Conservation (phyloP, 2,113 vertebrate genomes). For the Hippolais icterina region DNA sequence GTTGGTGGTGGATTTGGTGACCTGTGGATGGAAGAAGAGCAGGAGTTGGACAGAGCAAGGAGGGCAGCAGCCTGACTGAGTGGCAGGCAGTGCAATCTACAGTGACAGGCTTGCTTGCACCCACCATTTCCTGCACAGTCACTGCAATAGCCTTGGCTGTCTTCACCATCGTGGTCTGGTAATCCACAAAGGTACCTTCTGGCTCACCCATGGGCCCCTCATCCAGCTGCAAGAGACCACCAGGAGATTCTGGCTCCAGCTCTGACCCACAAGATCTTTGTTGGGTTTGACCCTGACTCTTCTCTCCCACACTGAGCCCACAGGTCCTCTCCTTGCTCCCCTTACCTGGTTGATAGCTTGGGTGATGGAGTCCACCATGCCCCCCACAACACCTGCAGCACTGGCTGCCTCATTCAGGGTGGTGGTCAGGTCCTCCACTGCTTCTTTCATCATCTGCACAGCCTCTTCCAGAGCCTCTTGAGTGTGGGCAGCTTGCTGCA, state of each 20-base stretch:
- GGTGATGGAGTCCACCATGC: slow-evolving; percentile 96
- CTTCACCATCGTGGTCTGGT: slow-evolving; percentile 98
- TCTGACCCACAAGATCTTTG: not conserved
- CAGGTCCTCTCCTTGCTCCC: not conserved
- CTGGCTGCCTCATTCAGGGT: slow-evolving; percentile 92
- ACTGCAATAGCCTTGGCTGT: slow-evolving; percentile 97
- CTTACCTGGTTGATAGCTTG: slow-evolving; percentile 90
- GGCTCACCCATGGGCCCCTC: slow-evolving; percentile 84
- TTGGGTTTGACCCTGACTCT: not conserved
- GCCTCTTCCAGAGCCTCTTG: slow-evolving; percentile 96
- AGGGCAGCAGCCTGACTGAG: not conserved
- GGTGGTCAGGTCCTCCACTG: slow-evolving; percentile 89
- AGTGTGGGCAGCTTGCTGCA: slow-evolving; percentile 88
- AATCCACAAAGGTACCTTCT: slow-evolving; percentile 96
- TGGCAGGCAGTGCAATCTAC: not conserved
- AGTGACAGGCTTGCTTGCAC: not conserved
- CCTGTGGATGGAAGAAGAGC: slow-evolving; percentile 68
- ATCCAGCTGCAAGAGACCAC: slow-evolving; percentile 77
- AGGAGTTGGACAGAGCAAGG: not conserved
- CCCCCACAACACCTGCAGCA: slow-evolving; percentile 90
- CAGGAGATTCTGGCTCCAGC: not conserved
- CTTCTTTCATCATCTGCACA: slow-evolving; percentile 98
- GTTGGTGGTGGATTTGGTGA: slow-evolving; percentile 94
- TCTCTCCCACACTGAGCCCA: not conserved
- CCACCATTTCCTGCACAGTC: slow-evolving; percentile 96